These are phyloP conservation scores for Patella pellucida DNA, from an alignment of 2,888 invertebrate species.

Conservation along the genomic window DNA sequence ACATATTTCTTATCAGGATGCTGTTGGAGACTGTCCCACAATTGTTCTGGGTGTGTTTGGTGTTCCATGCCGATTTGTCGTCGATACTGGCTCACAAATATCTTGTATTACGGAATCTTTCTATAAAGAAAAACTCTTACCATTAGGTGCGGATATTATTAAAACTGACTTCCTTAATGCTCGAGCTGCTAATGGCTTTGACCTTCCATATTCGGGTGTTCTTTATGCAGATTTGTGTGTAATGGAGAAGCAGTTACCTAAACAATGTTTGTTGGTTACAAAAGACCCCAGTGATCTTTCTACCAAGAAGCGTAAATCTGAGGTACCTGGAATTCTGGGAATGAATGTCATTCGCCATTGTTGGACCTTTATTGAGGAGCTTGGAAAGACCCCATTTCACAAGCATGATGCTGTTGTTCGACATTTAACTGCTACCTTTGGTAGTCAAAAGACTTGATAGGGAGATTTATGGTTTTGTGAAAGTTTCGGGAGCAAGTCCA, in stretches of 20 bases:
- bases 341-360: neutral
- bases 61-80: no score
- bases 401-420: no score
- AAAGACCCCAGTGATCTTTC: neutral
- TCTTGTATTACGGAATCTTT: no score
- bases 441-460: neutral
- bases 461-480: neutral
- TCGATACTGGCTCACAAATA: no score
- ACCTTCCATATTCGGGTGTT: neutral
- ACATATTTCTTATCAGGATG: no score
- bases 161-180: neutral
- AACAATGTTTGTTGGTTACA: neutral
- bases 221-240: neutral
- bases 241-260: neutral
- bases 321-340: neutral
- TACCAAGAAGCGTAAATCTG: neutral
- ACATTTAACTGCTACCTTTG: no score
- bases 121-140: no score
- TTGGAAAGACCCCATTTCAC: no score
- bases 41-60: no score
- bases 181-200: constrained; percentile 3
- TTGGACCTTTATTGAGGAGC: neutral
- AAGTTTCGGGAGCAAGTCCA: neutral
- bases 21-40: no score
- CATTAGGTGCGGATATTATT: neutral